phyloP scores from a whole-genome alignment of 30 jellyfish, hydroid and myxozoan species.

The Hydractinia echinata region DNA sequence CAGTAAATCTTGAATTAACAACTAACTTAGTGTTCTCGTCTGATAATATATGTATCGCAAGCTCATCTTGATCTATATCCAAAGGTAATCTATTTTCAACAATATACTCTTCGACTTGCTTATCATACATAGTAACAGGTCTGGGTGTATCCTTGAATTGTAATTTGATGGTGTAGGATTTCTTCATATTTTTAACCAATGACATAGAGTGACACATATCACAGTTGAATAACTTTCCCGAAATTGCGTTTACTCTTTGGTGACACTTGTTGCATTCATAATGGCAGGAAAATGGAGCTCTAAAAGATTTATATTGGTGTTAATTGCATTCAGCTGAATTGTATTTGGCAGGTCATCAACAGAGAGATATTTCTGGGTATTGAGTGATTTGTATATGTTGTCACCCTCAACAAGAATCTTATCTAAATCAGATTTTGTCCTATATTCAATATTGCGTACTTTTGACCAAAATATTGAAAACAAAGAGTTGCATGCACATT shows the following conservation, averaged over 20 bases:
- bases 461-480: constrained; percentile 26
- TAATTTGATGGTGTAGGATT: neutral
- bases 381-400: too few species aligned
- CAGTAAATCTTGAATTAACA: neutral
- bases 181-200: neutral
- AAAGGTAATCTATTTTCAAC: neutral
- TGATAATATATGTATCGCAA: neutral
- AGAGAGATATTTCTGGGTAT: too few species aligned
- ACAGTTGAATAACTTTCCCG: neutral
- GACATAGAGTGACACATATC: neutral
- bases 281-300: too few species aligned
- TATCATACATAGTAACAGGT: neutral
- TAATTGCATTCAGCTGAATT: too few species aligned
- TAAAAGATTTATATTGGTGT: too few species aligned
- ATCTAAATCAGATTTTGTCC: too few species aligned
- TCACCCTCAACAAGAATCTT: too few species aligned
- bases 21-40: neutral
- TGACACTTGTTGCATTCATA: neutral
- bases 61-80: neutral
- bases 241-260: neutral
- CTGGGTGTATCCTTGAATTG: neutral
- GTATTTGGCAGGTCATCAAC: too few species aligned
- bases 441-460: too few species aligned
- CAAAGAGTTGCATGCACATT: constrained; percentile 34
- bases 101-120: neutral